Conservation (phyloP, 64 coral and sea anemone genomes). For the Dendrophyllia cribrosa region DNA sequence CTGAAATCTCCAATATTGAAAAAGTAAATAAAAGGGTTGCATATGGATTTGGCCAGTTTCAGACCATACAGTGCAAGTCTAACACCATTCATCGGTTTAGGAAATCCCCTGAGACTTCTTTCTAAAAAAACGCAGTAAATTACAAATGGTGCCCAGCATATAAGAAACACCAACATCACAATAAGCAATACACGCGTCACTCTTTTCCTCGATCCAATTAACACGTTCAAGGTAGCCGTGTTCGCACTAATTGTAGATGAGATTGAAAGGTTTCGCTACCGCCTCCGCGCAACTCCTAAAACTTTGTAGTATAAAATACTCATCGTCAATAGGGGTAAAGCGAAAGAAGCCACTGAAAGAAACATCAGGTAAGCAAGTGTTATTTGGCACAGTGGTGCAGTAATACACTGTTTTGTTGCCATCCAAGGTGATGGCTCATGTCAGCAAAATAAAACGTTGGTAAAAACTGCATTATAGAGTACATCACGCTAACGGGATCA, state of each 20-base stretch:
- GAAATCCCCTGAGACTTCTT: conserved; percentile 49
- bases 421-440: conserved; percentile 36
- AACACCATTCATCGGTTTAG: conserved; percentile 58
- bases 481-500: conserved; percentile 61
- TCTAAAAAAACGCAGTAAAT: conserved; percentile 77
- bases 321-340: conserved; percentile 77
- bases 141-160: conserved; percentile 76
- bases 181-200: conserved; percentile 69
- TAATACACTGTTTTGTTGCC: conserved; percentile 59
- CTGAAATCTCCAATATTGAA: conserved; percentile 63
- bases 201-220: conserved; percentile 61
- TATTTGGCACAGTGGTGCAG: conserved; percentile 75
- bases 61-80: conserved; percentile 58
- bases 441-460: conserved; percentile 86
- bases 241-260: conserved; percentile 21
- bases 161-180: conserved; percentile 59
- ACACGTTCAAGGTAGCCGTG: background rate
- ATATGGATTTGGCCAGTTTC: conserved; percentile 65
- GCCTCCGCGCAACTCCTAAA: conserved; percentile 51
- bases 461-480: conserved; percentile 31
- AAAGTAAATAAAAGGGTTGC: conserved; percentile 88
- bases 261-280: conserved; percentile 56
- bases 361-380: conserved; percentile 56
- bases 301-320: conserved; percentile 62
- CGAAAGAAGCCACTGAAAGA: conserved; percentile 60